Percentiles rank a stretch among this genome's conserved stretches.
Evolutionary conservation across 2,888 invertebrate species (phyloP).

Genomic region (Trilocha varians): DNA sequence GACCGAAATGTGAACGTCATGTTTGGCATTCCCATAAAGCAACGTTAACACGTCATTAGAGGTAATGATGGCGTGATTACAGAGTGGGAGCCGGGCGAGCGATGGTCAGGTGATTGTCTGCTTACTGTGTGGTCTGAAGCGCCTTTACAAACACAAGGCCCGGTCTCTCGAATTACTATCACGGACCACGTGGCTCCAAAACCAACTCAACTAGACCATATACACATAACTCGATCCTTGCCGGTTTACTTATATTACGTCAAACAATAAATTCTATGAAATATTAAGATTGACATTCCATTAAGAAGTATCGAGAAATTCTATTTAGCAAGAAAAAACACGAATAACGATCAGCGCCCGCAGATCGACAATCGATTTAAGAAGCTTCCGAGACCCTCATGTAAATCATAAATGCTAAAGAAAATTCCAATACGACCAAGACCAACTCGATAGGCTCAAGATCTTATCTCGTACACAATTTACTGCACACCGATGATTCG

Average conservation of each 20-base stretch:
- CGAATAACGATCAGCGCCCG: too few relatives aligned
- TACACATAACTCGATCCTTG: background rate
- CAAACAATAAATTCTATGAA: too few relatives aligned
- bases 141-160: conserved; percentile 49
- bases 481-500: conserved; percentile 52
- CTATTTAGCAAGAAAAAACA: background rate
- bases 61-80: conserved; percentile 72
- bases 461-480: conserved; percentile 51
- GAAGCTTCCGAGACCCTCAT: conserved; percentile 32
- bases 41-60: conserved; percentile 73
- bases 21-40: conserved; percentile 74
- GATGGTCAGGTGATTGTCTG: conserved; percentile 58
- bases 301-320: background rate
- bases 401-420: conserved; percentile 49
- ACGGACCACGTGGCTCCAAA: conserved; percentile 32
- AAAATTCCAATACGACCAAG: conserved; percentile 33
- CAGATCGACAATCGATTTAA: conserved; percentile 24
- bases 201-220: background rate
- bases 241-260: too few relatives aligned
- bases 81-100: conserved; percentile 53
- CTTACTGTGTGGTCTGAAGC: conserved; percentile 64
- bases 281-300: too few relatives aligned
- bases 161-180: conserved; percentile 37
- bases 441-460: conserved; percentile 30
- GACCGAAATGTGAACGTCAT: conserved; percentile 72